Base-by-base conservation (phyloP, 2,888 invertebrate genomes). In the Eretmocerus hayati region DNA sequence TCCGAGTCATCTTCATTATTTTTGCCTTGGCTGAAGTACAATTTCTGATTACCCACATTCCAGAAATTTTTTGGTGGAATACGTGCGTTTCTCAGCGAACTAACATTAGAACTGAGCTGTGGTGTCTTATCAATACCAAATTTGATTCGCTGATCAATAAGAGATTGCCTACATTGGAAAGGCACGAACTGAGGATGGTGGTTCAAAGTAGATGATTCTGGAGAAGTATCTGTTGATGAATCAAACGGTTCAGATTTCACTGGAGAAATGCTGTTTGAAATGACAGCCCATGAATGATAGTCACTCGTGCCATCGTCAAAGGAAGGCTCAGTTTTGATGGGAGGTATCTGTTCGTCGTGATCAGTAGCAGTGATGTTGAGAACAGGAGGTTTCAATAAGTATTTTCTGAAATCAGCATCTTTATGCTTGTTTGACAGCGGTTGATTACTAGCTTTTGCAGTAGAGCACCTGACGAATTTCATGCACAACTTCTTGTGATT, bases 371-470 rank as follows among this genome's bases (percentile, higher is more conserved):
- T n/a, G 32, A 56, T 50, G 9, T 56, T 43, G 13, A 56, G 50
- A 40, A 54, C 43, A 18, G 56, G 56, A 35, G 56, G 44, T 49
- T 56, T 56, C 5, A 56, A 19, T 30, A 56, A 47, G 42, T 35
- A 46, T 23, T 52, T 54, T 16, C 26, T 6, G 11, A 26, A 6
- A 26, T 46, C 8, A 46, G 13, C 15, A 33, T 35, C 49, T 41
- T 46, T 49, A 8, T 2, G 11, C 45, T 49, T 52, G 13, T 18
- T 42, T 8, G 32, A 5, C 39, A 41, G 48, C 37, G 40, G 32
- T 21, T 48, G 46, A 5, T 36, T 15, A 22, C 31, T 36, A 30
- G 31, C 6, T 21, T 52, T 52, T 9, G 13, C 23, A 22, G 30
- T 52, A 5, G 38, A 23, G 13, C 5, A 26, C 6, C 26, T 26